A percentile compares a stretch with the other conserved stretches of the same genome.
These are phyloP conservation scores for Tetraodon nigroviridis DNA, from an alignment of 2,113 vertebrate species.

Conservation along the genomic window DNA sequence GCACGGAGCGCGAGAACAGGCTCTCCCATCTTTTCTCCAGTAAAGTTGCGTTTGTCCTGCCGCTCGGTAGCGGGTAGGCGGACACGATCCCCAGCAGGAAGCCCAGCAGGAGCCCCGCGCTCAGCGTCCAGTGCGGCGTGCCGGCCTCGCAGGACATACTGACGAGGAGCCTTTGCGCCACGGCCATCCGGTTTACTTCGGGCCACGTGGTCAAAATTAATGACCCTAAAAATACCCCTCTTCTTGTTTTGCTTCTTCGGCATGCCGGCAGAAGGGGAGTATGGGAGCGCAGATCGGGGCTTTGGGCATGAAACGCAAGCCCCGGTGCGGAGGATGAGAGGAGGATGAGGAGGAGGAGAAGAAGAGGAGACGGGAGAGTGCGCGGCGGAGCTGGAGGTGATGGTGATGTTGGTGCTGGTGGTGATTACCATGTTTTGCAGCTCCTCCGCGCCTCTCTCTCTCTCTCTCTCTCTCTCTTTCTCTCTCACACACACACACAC, in stretches of 20 bases:
- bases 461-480: conserved; percentile 43
- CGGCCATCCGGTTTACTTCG: conserved; percentile 90
- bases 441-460: conserved; percentile 60
- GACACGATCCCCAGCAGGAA: conserved; percentile 81
- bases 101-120: conserved; percentile 79
- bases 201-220: conserved; percentile 96
- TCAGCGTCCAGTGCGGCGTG: conserved; percentile 81
- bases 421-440: conserved; percentile 84
- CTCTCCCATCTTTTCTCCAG: conserved; percentile 84
- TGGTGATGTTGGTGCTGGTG: conserved; percentile 67
- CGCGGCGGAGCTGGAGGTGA: conserved; percentile 71
- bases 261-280: conserved; percentile 95
- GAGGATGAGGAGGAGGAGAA: too few relatives aligned
- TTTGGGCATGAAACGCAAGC: conserved; percentile 88
- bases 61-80: conserved; percentile 73
- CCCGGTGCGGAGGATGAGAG: conserved; percentile 73
- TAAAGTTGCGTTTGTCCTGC: conserved; percentile 81
- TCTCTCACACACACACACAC: conserved; percentile 16
- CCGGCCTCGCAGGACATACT: conserved; percentile 89
- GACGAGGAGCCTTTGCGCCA: conserved; percentile 86
- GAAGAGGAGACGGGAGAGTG: conserved; percentile 74
- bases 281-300: conserved; percentile 87
- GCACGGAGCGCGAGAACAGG: conserved; percentile 84
- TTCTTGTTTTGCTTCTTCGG: conserved; percentile 93
- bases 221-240: conserved; percentile 98